Base-by-base conservation (phyloP, 2,888 invertebrate genomes). In the Xestia ashworthii region DNA sequence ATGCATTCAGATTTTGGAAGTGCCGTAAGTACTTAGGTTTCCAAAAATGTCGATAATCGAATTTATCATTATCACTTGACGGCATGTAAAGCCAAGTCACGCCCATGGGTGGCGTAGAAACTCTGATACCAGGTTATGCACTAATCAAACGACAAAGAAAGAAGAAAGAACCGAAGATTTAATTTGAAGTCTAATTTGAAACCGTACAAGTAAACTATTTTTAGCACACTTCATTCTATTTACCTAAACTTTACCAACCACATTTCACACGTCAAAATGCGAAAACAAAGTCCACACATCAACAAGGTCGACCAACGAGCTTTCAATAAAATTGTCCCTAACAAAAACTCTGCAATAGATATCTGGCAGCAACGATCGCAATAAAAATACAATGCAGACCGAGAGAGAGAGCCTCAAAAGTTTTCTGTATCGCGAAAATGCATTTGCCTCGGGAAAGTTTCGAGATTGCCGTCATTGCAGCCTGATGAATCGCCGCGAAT, bases 361-460 rank as follows among this genome's bases (percentile, higher is more conserved):
- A 89, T 88, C 86, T 88, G 82, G 83, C 79, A 87, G 87, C 81
- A 78, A 87, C 84, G 75, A 89, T 89, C 83, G 88, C 86, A 92
- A 92, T 89, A 92, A 91, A 93, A 93, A 91, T 88, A 88, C 88
- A 90, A 90, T 89, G 85, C 83, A 83, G 89, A 89, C 86, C 88
- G 77, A 88, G 88, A 70, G 72, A 69, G 75, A 88, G 64, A 88
- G 88, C 86, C 90, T 91, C 88, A 85, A 92, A 94, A 94, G 92
- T 94, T 94, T 90, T 90, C 82, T 80, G 89, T 92, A 91, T 91
- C 90, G 93, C 87, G 93, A 88, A 94, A 95, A 95, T 95, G 95
- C 95, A 95, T 95, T 95, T 93, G 89, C 90, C 87, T 87, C 85
- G 83, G 87, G 86, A 92, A 95, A 95, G 92, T 95, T 95, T 92